Evolutionary conservation across 2,888 invertebrate genomes (phyloP).

Genomic region (Tuberolachnus salignus): DNA sequence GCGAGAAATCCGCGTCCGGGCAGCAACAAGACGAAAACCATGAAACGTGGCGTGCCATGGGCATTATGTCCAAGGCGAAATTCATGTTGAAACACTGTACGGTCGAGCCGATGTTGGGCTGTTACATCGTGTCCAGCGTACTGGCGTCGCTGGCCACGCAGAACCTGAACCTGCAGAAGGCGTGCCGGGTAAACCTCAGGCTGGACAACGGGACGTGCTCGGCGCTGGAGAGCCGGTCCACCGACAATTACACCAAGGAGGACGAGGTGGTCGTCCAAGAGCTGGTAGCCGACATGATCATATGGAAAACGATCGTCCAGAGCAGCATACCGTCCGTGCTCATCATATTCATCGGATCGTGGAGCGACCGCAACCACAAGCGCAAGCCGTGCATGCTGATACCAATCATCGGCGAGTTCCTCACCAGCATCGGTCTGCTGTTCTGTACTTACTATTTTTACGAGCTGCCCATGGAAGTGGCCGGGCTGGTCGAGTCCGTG

Average conservation of each 20-base stretch:
- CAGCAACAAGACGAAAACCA: slow-evolving; percentile 5
- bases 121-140: slow-evolving; percentile 72
- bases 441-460: slow-evolving; percentile 80
- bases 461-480: slow-evolving; percentile 77
- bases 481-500: slow-evolving; percentile 79
- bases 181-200: slow-evolving; percentile 80
- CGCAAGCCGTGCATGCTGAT: slow-evolving; percentile 82
- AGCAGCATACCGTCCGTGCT: slow-evolving; percentile 81
- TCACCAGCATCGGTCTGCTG: slow-evolving; percentile 78
- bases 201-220: slow-evolving; percentile 77
- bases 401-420: slow-evolving; percentile 80
- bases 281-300: slow-evolving; percentile 79
- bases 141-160: slow-evolving; percentile 79
- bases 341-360: slow-evolving; percentile 80
- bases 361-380: slow-evolving; percentile 68
- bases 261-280: slow-evolving; percentile 72
- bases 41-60: slow-evolving; percentile 39
- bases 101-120: slow-evolving; percentile 77
- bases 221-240: slow-evolving; percentile 76
- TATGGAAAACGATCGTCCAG: slow-evolving; percentile 85
- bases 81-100: slow-evolving; percentile 72
- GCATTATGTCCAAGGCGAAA: slow-evolving; percentile 59
- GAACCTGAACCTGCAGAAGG: slow-evolving; percentile 84
- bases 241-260: slow-evolving; percentile 70
- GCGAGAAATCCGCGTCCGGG: slow-evolving; percentile 1